These are phyloP conservation scores for Cochlearius cochlearius DNA, from an alignment of 2,113 vertebrate genomes.

Conservation along the genomic window DNA sequence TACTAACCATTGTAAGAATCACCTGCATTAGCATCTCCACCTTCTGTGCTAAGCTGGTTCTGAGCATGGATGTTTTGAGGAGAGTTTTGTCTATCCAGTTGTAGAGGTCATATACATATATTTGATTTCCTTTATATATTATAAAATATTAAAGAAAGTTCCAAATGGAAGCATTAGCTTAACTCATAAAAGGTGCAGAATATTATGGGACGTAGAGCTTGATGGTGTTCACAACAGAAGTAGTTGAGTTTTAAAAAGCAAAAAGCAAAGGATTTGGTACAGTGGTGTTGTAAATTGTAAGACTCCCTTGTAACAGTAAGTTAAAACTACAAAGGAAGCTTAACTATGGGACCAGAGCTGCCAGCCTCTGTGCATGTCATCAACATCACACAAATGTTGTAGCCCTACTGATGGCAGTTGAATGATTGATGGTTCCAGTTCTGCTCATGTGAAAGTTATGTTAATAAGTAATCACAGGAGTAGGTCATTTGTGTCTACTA, in stretches of 20 bases:
- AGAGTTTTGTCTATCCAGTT: background rate
- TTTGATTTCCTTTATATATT: background rate
- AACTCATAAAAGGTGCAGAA: background rate
- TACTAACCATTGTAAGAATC: background rate
- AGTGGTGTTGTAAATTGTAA: background rate
- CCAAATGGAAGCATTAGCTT: background rate
- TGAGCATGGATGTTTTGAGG: background rate
- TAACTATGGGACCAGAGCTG: background rate
- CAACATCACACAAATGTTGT: background rate
- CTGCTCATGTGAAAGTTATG: background rate
- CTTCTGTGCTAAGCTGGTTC: background rate
- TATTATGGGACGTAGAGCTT: background rate
- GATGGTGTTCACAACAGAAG: background rate
- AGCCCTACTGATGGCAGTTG: background rate
- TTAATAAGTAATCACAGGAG: background rate
- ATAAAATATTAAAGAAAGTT: background rate
- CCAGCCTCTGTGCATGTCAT: background rate
- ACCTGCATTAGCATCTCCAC: background rate
- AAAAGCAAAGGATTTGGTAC: background rate
- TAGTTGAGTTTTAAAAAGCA: background rate
- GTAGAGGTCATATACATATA: background rate
- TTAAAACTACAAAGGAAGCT: background rate
- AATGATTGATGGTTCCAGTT: background rate
- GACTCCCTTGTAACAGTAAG: background rate
- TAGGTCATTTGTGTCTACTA: background rate